Evolutionary conservation across 1,140 invertebrate species (phyloP).

Genomic region (Leptopilina clavipes): DNA sequence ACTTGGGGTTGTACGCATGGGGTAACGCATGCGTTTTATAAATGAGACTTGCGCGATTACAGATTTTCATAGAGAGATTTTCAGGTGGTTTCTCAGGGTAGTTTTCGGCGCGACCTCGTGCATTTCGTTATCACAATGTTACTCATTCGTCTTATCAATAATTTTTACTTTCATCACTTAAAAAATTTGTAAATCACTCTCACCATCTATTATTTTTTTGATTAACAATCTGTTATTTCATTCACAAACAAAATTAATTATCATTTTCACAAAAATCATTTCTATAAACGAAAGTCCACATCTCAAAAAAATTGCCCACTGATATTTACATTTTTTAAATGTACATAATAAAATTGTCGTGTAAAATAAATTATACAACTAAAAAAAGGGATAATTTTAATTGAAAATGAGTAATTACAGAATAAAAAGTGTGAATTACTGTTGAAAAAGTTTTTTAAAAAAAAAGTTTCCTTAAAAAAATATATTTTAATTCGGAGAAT

Average conservation of each 20-base stretch:
- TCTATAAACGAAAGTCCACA: too few relatives aligned
- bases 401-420: too few relatives aligned
- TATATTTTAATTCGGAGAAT: too few relatives aligned
- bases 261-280: too few relatives aligned
- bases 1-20: conserved; percentile 34
- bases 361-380: too few relatives aligned
- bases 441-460: too few relatives aligned
- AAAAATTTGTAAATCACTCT: not conserved
- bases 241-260: not conserved
- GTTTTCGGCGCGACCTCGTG: conserved; percentile 60
- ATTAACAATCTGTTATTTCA: not conserved
- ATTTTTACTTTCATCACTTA: not conserved
- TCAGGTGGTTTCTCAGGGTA: conserved; percentile 45
- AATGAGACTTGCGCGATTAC: conserved; percentile 50
- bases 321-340: too few relatives aligned
- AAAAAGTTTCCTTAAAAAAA: too few relatives aligned
- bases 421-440: too few relatives aligned
- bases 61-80: conserved; percentile 37
- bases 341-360: too few relatives aligned
- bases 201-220: not conserved
- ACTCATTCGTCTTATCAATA: not conserved
- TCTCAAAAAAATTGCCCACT: too few relatives aligned
- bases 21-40: conserved; percentile 51
- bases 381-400: too few relatives aligned
- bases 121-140: conserved; percentile 52